A percentile compares a stretch with the other conserved stretches of the same genome.
phyloP scores from a whole-genome alignment of 37 sponge, comb jelly and placozoan genomes.

The Dysidea cf. avara region DNA sequence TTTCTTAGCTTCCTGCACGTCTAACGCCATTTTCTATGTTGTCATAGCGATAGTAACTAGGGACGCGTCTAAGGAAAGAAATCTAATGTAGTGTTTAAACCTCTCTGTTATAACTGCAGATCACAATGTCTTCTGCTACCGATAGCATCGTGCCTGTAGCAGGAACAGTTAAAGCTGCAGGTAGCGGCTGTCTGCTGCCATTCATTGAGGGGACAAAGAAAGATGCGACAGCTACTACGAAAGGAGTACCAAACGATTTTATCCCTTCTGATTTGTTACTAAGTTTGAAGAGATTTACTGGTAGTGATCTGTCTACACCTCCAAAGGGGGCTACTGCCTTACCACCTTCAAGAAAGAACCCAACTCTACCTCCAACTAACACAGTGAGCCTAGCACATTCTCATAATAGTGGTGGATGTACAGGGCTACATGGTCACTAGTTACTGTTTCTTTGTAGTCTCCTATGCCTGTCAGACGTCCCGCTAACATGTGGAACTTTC shows the following conservation, averaged over 20 bases:
- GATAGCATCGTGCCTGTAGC: neutral
- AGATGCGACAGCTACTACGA: neutral
- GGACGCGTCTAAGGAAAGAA: too few relatives aligned
- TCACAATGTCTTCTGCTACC: neutral
- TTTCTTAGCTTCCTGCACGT: constrained; percentile 44
- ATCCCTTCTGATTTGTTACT: constrained; percentile 54
- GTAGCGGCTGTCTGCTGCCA: constrained; percentile 17
- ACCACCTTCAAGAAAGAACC: neutral
- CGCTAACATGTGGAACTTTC: constrained; percentile 86
- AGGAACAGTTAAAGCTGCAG: neutral
- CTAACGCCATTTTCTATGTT: too few relatives aligned
- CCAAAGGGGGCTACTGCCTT: neutral
- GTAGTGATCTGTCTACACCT: too few relatives aligned
- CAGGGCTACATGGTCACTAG: neutral
- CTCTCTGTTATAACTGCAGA: too few relatives aligned
- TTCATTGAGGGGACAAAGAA: constrained; percentile 8
- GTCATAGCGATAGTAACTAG: too few relatives aligned
- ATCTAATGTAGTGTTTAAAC: too few relatives aligned
- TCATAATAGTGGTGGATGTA: neutral
- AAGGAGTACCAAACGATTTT: constrained; percentile 22
- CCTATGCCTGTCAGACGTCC: constrained; percentile 42
- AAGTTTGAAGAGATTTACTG: constrained; percentile 23
- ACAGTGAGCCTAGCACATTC: neutral
- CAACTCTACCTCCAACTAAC: neutral
- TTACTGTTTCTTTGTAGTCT: neutral